Evolutionary conservation across 2,113 vertebrate genomes (phyloP).

Genomic region (Mormoops blainvillei): DNA sequence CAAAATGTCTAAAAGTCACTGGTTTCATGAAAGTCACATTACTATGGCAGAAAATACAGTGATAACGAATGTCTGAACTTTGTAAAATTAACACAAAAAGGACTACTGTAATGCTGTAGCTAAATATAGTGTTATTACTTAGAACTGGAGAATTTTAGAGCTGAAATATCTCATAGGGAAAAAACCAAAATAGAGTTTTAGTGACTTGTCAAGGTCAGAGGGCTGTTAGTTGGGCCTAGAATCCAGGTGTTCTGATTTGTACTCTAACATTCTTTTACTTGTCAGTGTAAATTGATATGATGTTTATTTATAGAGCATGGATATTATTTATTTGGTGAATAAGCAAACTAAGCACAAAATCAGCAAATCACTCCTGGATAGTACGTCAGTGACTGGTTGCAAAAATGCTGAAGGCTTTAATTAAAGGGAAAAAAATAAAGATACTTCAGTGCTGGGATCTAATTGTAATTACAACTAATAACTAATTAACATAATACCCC

Average conservation of each 20-base stretch:
- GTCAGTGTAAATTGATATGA: neutral
- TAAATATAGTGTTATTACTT: neutral
- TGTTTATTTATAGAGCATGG: neutral
- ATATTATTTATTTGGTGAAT: neutral
- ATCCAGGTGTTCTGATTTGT: neutral
- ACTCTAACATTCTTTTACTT: neutral
- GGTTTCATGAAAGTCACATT: neutral
- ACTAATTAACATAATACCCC: neutral
- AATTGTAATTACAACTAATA: neutral
- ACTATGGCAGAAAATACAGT: neutral
- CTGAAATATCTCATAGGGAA: neutral
- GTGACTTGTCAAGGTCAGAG: neutral
- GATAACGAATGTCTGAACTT: neutral
- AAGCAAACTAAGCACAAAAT: slow-evolving; percentile 6
- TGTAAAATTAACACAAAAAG: neutral
- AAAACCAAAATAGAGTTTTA: slow-evolving; percentile 1
- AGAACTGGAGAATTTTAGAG: neutral
- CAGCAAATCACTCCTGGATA: neutral
- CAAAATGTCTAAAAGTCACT: neutral
- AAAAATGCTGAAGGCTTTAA: neutral
- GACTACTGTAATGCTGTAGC: neutral
- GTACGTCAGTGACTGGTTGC: neutral
- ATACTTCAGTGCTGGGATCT: neutral
- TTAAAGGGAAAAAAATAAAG: neutral
- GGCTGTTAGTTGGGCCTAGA: neutral